These are phyloP conservation scores for Acleris sparsana DNA, from an alignment of 2,888 invertebrate genomes.

Conservation along the genomic window DNA sequence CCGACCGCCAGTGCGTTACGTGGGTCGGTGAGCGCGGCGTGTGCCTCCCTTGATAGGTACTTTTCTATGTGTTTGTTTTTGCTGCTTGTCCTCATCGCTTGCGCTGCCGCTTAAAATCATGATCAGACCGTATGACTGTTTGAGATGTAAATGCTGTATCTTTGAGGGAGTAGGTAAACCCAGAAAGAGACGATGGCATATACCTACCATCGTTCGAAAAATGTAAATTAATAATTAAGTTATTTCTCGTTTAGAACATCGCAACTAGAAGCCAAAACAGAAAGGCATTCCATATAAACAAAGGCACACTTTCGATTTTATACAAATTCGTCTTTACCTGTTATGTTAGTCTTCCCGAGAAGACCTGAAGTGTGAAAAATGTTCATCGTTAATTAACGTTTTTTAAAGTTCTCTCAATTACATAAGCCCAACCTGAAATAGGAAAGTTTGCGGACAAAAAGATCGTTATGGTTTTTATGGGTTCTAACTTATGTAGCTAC, in stretches of 20 bases:
- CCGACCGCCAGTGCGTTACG: no score
- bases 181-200: not conserved
- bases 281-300: slow-evolving; percentile 69
- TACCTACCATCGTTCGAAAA: not conserved
- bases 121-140: no score
- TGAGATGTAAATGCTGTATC: no score
- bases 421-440: slow-evolving; percentile 80
- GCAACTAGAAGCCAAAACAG: slow-evolving; percentile 55
- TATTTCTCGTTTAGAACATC: slow-evolving; percentile 55
- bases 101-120: no score
- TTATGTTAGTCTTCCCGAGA: slow-evolving; percentile 85
- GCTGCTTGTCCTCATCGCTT: no score
- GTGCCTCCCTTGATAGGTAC: no score
- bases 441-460: slow-evolving; percentile 78
- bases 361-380: slow-evolving; percentile 84
- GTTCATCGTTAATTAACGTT: slow-evolving; percentile 79
- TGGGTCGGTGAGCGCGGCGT: no score
- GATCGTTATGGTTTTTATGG: slow-evolving; percentile 62
- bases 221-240: not conserved
- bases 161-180: no score
- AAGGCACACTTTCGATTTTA: slow-evolving; percentile 65
- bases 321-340: slow-evolving; percentile 73
- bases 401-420: slow-evolving; percentile 64
- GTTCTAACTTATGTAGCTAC: slow-evolving; percentile 51
- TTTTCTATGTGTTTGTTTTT: no score